phyloP scores from a whole-genome alignment of 2,888 invertebrate genomes.

The Carpatolechia fugitivella region DNA sequence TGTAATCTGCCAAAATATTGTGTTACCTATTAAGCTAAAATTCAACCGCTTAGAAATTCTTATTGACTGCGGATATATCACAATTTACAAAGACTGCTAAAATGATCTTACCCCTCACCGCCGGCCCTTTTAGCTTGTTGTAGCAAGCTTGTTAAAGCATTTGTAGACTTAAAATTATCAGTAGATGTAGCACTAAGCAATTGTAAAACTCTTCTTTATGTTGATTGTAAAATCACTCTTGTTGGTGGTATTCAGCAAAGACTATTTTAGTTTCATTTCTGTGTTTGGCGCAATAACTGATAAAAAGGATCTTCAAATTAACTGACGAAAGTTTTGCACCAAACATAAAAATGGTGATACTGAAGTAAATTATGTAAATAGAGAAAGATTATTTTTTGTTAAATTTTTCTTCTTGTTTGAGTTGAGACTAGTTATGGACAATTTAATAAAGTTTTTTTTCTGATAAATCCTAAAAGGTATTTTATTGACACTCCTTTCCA shows the following conservation, averaged over 20 bases:
- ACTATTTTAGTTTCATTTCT: conserved; percentile 33
- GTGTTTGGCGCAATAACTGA: conserved; percentile 15
- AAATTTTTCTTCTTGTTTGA: conserved; percentile 61
- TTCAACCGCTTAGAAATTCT: background rate
- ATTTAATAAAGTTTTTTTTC: conserved; percentile 65
- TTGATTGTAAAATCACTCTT: conserved; percentile 48
- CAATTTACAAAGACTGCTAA: conserved; percentile 3
- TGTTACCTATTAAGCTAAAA: too few relatives aligned
- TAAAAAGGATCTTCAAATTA: background rate
- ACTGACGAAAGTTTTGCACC: conserved; percentile 28
- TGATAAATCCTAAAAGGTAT: conserved; percentile 50
- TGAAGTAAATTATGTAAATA: conserved; percentile 58
- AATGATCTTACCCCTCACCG: conserved; percentile 2
- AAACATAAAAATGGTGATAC: conserved; percentile 27
- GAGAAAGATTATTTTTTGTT: conserved; percentile 67
- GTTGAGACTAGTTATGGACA: conserved; percentile 60
- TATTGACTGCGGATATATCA: conserved; percentile 10
- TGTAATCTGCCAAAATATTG: too few relatives aligned
- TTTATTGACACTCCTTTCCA: too few relatives aligned
- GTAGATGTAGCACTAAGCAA: conserved; percentile 48
- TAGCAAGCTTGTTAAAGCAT: conserved; percentile 77
- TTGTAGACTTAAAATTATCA: conserved; percentile 69
- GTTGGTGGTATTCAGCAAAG: conserved; percentile 39
- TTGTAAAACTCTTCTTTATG: conserved; percentile 38
- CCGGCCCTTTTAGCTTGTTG: conserved; percentile 55